phyloP scores from a whole-genome alignment of 2,797 vertebrate genomes.

The Epinephelus awoara region DNA sequence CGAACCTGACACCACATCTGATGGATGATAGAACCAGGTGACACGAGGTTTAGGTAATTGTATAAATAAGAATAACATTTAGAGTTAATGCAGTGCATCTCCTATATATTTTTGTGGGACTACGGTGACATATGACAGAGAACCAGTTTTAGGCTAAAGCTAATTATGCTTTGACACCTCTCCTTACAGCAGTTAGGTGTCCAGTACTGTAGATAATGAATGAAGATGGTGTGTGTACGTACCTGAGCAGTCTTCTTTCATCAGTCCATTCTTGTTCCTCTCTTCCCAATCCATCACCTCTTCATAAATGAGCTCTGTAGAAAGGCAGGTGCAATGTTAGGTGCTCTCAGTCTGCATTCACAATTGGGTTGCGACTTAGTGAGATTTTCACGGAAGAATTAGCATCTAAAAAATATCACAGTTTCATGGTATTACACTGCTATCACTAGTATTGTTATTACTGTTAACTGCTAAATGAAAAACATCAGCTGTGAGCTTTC shows the following conservation, averaged over 20 bases:
- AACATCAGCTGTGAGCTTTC: too few relatives aligned
- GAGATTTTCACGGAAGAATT: too few relatives aligned
- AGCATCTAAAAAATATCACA: too few relatives aligned
- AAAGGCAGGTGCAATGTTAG: slow-evolving; percentile 6
- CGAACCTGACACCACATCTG: slow-evolving; percentile 92
- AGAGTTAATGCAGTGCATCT: neutral
- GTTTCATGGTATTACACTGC: too few relatives aligned
- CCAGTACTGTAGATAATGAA: neutral
- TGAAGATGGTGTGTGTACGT: neutral
- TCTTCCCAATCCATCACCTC: slow-evolving; percentile 99
- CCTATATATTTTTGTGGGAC: neutral
- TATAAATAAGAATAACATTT: neutral
- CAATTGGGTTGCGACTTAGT: too few relatives aligned
- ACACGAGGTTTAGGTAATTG: slow-evolving; percentile 5
- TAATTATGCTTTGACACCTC: neutral
- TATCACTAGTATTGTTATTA: too few relatives aligned
- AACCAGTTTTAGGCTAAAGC: neutral
- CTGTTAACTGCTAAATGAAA: too few relatives aligned
- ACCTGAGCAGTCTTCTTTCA: slow-evolving; percentile 97
- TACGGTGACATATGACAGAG: neutral
- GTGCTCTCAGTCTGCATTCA: neutral
- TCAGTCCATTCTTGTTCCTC: slow-evolving; percentile 96
- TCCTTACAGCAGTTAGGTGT: neutral
- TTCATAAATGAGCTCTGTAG: slow-evolving; percentile 96
- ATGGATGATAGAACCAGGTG: slow-evolving; percentile 5